These are phyloP conservation scores for Rhinogobius similis DNA, from an alignment of 2,113 vertebrate genomes.

Conservation along the genomic window DNA sequence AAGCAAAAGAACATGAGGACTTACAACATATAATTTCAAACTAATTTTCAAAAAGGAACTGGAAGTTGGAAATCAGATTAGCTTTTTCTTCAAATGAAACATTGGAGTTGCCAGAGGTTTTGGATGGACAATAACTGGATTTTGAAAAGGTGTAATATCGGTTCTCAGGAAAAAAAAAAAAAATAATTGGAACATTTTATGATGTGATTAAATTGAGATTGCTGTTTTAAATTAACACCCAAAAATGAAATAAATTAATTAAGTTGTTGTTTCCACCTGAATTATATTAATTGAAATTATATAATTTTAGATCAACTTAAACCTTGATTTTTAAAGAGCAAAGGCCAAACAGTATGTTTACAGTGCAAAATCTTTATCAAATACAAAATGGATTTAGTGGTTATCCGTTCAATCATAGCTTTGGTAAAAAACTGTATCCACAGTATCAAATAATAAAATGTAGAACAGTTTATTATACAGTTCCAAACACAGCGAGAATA, in stretches of 20 bases:
- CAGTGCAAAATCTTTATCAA: background rate
- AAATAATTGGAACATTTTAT: background rate
- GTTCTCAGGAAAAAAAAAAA: background rate
- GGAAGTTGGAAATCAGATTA: background rate
- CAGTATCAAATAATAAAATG: background rate
- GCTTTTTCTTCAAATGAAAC: background rate
- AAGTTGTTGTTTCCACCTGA: background rate
- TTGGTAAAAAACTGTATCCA: background rate
- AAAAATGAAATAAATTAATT: background rate
- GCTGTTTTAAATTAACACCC: too few species aligned
- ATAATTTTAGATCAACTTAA: too few species aligned
- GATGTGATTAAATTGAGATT: background rate
- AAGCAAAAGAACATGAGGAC: slow-evolving; percentile 3
- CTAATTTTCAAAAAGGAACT: background rate
- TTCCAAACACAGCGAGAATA: background rate
- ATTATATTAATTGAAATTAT: too few species aligned
- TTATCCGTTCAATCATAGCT: background rate
- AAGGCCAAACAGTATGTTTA: too few species aligned
- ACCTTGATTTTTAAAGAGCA: too few species aligned
- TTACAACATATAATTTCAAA: background rate
- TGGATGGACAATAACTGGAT: background rate
- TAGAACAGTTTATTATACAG: too few species aligned
- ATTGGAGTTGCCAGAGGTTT: too few species aligned
- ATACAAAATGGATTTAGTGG: background rate
- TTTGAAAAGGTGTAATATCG: background rate